Base-by-base conservation (phyloP, 2,888 invertebrate species). In the Hyposoter dolosus region DNA sequence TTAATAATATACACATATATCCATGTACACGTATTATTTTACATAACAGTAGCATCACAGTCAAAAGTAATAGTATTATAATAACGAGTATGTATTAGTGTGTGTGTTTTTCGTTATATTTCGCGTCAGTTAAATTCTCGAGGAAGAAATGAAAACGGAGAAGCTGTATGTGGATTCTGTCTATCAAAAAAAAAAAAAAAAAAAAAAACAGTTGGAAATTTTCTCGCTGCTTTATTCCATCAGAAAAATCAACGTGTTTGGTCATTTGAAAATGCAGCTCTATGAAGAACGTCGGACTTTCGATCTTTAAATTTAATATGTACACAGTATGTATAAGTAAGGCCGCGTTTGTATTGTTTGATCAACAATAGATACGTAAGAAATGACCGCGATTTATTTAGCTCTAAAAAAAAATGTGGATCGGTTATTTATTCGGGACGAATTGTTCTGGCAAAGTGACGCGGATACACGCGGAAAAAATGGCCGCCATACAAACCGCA, bases 31-130 rank as follows among this genome's bases (percentile, higher is more conserved):
- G 83, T 87, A 88, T 88, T 86, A 83, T 84, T 81, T 80, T 85
- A 82, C 86, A 86, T 86, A 88, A 87, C 83, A 90, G 66, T 92
- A 92, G 89, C 90, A 92, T 93, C 93, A 92, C 92, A 92, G 93
- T 92, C 91, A 91, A 91, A 91, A 92, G 90, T 86, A 88, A 91
- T 90, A 90, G 88, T 89, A 88, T 88, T 89, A 90, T 82, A 88
- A 87, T 88, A 90, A 90, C 88, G 89, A 89, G 88, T 87, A 89
- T 89, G 88, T 85, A 28, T 60, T 12, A 6, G 19, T 77, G 5
- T 47, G 10, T 50, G 12, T 53, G n/a, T 79, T 53, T 53, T 74
- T 71, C 40, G 45, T 47, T 35, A 56, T 10, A 56, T 68, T 47
- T 56, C 10, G 19, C 68, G 28, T 82, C 69, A 60, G 68, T 53